These are phyloP conservation scores for Talpa occidentalis DNA, from an alignment of 2,113 vertebrate species.

Conservation along the genomic window DNA sequence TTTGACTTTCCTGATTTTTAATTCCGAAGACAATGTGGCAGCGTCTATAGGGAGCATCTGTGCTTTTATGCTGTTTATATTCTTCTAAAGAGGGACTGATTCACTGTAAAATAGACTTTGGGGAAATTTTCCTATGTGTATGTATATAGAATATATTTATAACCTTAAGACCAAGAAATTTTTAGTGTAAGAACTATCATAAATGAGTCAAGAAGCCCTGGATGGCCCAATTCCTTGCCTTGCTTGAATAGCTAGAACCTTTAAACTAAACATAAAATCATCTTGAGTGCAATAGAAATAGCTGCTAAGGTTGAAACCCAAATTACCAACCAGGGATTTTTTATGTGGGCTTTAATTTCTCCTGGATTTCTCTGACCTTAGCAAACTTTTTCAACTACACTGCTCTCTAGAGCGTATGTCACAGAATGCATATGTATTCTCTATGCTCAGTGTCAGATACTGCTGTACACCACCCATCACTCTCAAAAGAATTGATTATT, in stretches of 20 bases:
- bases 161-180: constrained; percentile 41
- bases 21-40: background rate
- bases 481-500: background rate
- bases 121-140: background rate
- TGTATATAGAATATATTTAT: constrained; percentile 10
- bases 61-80: background rate
- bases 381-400: background rate
- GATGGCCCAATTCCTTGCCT: background rate
- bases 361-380: background rate
- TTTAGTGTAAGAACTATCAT: background rate
- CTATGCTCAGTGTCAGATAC: background rate
- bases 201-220: background rate
- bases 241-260: background rate
- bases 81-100: background rate
- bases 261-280: background rate
- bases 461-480: background rate
- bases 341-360: background rate
- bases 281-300: background rate
- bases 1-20: background rate
- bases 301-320: background rate
- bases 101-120: background rate
- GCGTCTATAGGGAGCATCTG: background rate
- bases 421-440: background rate
- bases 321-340: background rate
- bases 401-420: background rate